Evolutionary conservation across 2,888 invertebrate genomes (phyloP).

Genomic region (Thereva unica): DNA sequence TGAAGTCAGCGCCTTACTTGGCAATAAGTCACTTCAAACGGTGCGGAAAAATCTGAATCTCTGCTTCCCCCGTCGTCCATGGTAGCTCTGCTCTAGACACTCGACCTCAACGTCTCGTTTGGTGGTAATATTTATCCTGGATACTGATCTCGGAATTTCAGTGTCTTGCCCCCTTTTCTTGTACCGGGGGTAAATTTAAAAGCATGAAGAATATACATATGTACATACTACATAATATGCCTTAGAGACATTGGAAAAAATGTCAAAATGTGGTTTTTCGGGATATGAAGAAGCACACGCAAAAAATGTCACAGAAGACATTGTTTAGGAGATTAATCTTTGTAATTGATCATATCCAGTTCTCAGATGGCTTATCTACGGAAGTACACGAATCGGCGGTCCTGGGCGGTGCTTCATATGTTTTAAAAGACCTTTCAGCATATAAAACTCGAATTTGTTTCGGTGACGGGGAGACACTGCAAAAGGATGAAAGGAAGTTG

Average conservation of each 20-base stretch:
- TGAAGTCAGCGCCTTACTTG: conserved; percentile 36
- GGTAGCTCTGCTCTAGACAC: background rate
- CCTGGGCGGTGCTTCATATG: conserved; percentile 5
- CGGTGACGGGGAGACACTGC: no score
- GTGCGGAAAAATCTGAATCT: conserved; percentile 39
- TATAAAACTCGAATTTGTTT: conserved; percentile 23
- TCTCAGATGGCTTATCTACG: background rate
- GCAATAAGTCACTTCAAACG: conserved; percentile 40
- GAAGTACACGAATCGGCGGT: conserved; percentile 2
- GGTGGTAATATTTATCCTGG: conserved; percentile 8
- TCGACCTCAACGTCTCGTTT: background rate
- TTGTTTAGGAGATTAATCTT: conserved; percentile 28
- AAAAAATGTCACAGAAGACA: background rate
- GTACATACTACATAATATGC: no score
- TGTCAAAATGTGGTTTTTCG: conserved; percentile 15
- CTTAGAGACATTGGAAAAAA: conserved; percentile 24
- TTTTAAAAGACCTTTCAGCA: conserved; percentile 24
- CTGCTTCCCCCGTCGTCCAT: conserved; percentile 6
- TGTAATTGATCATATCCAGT: conserved; percentile 25
- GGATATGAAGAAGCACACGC: background rate
- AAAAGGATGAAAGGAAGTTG: no score
- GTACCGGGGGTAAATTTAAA: conserved; percentile 18
- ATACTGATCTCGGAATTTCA: conserved; percentile 15
- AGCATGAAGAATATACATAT: conserved; percentile 17
- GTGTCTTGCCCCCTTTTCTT: conserved; percentile 17